These are phyloP conservation scores for Carollia perspicillata DNA, from an alignment of 2,113 vertebrate species.

Conservation along the genomic window DNA sequence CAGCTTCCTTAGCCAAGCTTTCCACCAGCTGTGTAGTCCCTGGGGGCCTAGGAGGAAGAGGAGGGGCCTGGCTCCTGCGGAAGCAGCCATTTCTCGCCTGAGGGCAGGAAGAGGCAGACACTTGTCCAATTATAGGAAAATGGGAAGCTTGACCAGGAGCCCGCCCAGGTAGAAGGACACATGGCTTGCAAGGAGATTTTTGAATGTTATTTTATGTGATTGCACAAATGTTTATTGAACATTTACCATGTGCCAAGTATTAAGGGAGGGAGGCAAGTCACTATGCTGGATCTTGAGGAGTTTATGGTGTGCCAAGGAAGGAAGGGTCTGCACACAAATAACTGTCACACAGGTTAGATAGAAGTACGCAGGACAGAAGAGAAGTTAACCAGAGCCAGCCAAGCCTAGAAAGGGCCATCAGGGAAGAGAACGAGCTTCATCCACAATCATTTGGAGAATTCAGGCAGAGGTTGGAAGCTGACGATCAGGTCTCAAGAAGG, in stretches of 20 bases:
- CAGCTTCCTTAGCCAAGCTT: neutral
- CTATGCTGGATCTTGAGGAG: neutral
- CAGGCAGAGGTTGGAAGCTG: neutral
- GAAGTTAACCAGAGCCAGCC: neutral
- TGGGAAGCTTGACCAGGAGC: neutral
- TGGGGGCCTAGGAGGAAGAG: neutral
- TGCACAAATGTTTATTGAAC: neutral
- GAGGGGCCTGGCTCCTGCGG: neutral
- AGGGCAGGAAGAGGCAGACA: neutral
- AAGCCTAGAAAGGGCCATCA: neutral
- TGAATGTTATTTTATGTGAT: neutral
- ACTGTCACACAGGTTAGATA: neutral
- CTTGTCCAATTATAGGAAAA: neutral
- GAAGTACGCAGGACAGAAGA: neutral
- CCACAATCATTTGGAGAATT: neutral
- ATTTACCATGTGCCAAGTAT: neutral
- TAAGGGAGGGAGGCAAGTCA: neutral
- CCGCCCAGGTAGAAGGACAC: neutral
- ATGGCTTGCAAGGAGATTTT: neutral
- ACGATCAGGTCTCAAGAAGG: neutral
- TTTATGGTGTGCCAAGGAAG: neutral
- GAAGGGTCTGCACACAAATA: neutral
- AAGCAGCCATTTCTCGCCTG: neutral
- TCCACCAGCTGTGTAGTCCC: neutral
- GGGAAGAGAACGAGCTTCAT: neutral